Base-by-base conservation (phyloP, 2,797 vertebrate species). In the Falco naumanni region DNA sequence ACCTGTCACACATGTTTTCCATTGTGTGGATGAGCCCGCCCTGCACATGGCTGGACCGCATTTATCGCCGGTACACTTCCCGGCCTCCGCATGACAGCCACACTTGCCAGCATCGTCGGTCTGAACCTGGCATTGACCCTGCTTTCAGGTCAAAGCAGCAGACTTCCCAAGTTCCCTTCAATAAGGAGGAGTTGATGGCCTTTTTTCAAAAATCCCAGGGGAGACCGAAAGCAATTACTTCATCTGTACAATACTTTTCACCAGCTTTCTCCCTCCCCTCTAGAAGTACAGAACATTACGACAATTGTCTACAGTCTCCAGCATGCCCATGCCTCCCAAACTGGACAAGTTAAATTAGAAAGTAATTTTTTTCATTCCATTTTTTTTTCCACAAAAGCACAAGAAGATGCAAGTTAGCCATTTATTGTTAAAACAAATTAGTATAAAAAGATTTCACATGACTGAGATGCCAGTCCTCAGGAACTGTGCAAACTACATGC, bases 101-200 rank as follows among this genome's bases (percentile, higher is more conserved):
- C 70, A 39, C 37, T 39, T 39, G 37, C 48, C 68, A 72, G 28
- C 9, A 4, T 11, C 37, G n/a, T 6, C 68, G 45, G 22, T 25
- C 84, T 13, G 11, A 87, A 43, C 21, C 34, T 34, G 6, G 43
- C 37, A 3, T 2, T 33, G 59, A 65, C 26, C 34, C 50, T 34
- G 37, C 33, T 45, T 51, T 43, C 22, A 11, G 29, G 25, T 29
- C 34, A 41, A 25, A 63, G 48, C 43, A 13, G 60, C 39, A 6
- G 16, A 45, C 31, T 41, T 56, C 71, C 64, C 34, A 14, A 50
- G 33, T 33, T 57, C 65, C 37, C 37, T 51, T 33, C 19, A 29
- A 51, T 37, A 7, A 0, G 9, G 64, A 59, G 0, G 4, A 26
- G 34, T 43, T 1, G 1, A 16, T 8, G 11, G 14, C 5, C 41